Conservation (phyloP, 2,797 vertebrate genomes). For the Pangasius sanitwongsei region DNA sequence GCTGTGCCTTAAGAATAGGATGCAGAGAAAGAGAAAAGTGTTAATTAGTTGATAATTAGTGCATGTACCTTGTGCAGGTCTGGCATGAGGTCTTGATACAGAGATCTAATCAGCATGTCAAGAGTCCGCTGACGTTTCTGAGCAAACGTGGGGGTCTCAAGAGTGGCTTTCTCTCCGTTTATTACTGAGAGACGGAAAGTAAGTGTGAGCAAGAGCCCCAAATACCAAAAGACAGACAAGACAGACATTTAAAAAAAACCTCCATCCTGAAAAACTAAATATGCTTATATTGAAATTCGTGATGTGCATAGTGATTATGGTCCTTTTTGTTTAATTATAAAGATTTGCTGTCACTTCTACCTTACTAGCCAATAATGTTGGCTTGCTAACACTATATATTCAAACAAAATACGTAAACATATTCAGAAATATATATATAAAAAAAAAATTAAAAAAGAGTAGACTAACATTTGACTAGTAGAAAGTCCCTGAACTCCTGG, state of each 20-base stretch:
- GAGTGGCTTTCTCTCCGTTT: constrained; percentile 98
- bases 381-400: not conserved
- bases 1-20: constrained; percentile 9
- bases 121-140: constrained; percentile 97
- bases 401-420: not conserved
- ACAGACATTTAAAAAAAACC: not conserved
- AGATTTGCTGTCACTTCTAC: not conserved
- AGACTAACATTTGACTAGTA: constrained; percentile 95
- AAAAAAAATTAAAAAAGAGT: not conserved
- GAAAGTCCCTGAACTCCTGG: constrained; percentile 99
- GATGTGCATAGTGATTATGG: not conserved
- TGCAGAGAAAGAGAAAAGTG: constrained; percentile 40
- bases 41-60: constrained; percentile 2
- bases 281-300: not conserved
- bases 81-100: constrained; percentile 95
- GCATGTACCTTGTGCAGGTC: constrained; percentile 91
- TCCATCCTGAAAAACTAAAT: not conserved
- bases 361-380: not conserved
- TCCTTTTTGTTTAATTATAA: not conserved
- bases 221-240: not conserved
- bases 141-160: constrained; percentile 97
- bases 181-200: constrained; percentile 82
- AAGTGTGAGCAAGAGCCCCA: constrained; percentile 5
- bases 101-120: constrained; percentile 97
- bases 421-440: not conserved